Evolutionary conservation across 2,797 vertebrate genomes (phyloP).

Genomic region (Leptodactylus fallax): DNA sequence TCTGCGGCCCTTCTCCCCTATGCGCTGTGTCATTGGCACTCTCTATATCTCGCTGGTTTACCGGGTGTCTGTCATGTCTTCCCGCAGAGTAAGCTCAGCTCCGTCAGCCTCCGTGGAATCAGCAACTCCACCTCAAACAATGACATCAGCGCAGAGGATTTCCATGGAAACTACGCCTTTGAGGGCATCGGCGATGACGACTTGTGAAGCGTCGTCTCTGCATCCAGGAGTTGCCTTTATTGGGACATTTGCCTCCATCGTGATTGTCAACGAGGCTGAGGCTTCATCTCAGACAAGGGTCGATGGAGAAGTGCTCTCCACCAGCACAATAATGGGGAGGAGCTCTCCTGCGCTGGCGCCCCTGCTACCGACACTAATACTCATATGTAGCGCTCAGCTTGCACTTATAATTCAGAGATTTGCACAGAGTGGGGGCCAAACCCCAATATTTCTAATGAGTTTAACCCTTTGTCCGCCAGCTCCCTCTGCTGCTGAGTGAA

Average conservation of each 20-base stretch:
- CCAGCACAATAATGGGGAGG: not conserved
- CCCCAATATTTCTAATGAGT: not conserved
- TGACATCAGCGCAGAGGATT: constrained; percentile 87
- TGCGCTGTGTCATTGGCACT: too few species aligned
- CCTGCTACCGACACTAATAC: constrained; percentile 20
- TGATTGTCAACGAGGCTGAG: not conserved
- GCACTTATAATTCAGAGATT: constrained; percentile 79
- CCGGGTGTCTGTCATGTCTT: not conserved
- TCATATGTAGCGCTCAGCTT: constrained; percentile 68
- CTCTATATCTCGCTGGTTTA: not conserved
- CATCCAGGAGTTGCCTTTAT: constrained; percentile 66
- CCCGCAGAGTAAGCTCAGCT: constrained; percentile 92
- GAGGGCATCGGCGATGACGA: constrained; percentile 99
- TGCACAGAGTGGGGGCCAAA: constrained; percentile 79
- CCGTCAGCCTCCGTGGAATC: constrained; percentile 92
- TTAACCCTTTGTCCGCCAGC: not conserved
- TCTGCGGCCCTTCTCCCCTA: not conserved
- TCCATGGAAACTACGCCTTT: constrained; percentile 97
- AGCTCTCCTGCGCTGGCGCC: not conserved
- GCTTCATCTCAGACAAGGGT: constrained; percentile 59
- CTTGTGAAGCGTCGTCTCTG: constrained; percentile 78
- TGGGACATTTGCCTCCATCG: not conserved
- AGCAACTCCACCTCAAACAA: constrained; percentile 89
- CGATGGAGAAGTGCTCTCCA: constrained; percentile 17
- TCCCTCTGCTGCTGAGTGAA: constrained; percentile 3